Percentiles rank a stretch among this genome's conserved stretches.
phyloP scores from a whole-genome alignment of 2,113 vertebrate species.

The Zosterops borbonicus region DNA sequence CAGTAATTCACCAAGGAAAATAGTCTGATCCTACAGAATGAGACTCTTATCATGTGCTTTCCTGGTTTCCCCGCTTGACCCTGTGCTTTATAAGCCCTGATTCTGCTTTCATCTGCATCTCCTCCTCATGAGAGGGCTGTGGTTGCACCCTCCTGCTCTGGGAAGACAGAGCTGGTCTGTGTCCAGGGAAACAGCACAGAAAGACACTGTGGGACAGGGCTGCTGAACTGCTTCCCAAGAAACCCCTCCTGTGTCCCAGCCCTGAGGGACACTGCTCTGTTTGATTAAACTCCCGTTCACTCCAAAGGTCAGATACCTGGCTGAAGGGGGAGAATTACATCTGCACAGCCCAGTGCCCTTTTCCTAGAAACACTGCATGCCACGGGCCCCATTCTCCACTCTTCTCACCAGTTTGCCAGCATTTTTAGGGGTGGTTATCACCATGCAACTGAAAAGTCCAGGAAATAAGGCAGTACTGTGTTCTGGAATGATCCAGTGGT shows the following conservation, averaged over 20 bases:
- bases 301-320: neutral
- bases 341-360: neutral
- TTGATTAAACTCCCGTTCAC: neutral
- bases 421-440: neutral
- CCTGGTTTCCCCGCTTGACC: neutral
- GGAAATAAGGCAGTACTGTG: neutral
- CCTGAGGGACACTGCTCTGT: neutral
- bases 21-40: neutral
- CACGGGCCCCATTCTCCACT: fast-evolving
- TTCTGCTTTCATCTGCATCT: neutral
- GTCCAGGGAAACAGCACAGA: neutral
- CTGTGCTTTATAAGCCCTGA: neutral
- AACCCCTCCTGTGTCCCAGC: neutral
- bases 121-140: neutral
- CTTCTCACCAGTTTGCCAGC: neutral
- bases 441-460: neutral
- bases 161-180: neutral
- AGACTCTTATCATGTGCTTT: neutral
- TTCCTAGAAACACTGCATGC: neutral
- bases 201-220: neutral
- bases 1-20: neutral
- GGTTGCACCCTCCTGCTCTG: neutral
- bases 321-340: neutral
- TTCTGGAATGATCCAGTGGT: neutral
- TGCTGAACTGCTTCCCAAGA: neutral